A percentile compares a stretch with the other conserved stretches of the same genome.
Conservation (phyloP, 2,113 vertebrate genomes). For the Rhinogobius similis region DNA sequence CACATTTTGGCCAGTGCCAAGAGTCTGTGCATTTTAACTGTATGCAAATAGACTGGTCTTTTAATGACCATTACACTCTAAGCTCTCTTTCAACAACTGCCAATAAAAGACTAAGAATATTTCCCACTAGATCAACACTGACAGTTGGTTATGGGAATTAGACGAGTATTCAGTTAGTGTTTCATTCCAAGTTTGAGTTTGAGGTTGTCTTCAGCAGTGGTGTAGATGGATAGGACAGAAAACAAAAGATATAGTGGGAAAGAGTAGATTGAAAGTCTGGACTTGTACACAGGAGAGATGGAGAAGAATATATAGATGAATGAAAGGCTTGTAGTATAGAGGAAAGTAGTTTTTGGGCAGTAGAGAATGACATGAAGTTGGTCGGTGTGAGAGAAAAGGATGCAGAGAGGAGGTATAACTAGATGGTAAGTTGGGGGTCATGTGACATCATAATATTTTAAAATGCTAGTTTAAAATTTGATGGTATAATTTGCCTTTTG, state of each 20-base stretch:
- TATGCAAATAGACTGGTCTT: conserved; percentile 26
- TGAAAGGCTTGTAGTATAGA: background rate
- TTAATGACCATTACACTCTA: conserved; percentile 1
- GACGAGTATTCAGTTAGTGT: background rate
- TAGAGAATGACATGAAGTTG: background rate
- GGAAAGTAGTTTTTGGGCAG: background rate
- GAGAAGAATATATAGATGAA: background rate
- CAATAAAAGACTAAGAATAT: background rate
- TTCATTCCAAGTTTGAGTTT: background rate
- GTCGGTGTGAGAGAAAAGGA: background rate
- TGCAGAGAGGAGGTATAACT: background rate
- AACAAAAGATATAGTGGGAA: background rate
- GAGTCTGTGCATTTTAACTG: conserved; percentile 11
- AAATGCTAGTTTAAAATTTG: too few relatives aligned
- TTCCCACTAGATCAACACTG: conserved; percentile 20
- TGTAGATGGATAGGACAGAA: background rate
- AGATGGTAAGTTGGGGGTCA: too few relatives aligned
- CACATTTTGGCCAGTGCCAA: conserved; percentile 24
- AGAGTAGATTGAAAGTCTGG: background rate
- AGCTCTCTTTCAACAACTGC: background rate
- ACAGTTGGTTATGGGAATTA: conserved; percentile 28
- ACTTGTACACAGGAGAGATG: background rate
- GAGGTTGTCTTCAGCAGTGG: background rate
- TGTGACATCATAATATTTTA: too few relatives aligned
- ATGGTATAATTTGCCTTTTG: too few relatives aligned